phyloP scores from a whole-genome alignment of 1,140 invertebrate genomes.

The Pachyrhynchus sulphureomaculatus region DNA sequence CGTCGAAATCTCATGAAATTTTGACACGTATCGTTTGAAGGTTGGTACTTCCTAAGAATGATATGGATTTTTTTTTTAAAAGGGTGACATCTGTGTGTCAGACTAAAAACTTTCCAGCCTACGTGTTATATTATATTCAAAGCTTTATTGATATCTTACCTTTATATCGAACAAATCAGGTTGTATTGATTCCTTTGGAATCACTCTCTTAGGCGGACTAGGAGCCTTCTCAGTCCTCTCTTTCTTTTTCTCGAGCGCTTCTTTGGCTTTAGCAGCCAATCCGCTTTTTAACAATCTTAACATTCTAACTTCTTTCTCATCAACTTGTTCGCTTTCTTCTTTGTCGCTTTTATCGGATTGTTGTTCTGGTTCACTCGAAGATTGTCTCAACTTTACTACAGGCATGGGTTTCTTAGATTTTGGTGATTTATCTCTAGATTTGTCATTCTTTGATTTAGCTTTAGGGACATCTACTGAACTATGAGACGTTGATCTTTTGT shows the following conservation, averaged over 20 bases:
- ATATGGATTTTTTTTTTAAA: no score
- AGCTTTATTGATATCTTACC: no score
- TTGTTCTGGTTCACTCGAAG: constrained; percentile 61
- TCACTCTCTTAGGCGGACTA: constrained; percentile 25
- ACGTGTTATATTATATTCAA: no score
- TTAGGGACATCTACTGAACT: constrained; percentile 34
- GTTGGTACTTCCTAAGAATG: no score
- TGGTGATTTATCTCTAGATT: constrained; percentile 24
- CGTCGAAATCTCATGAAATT: no score
- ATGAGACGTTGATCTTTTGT: constrained; percentile 1
- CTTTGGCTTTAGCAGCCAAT: constrained; percentile 64
- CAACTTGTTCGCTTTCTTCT: constrained; percentile 50
- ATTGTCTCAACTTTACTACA: constrained; percentile 62
- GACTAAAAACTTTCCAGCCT: no score
- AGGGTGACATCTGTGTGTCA: no score
- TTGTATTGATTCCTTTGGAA: constrained; percentile 29
- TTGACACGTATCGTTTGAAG: no score
- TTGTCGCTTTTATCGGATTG: constrained; percentile 57
- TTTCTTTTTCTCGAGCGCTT: constrained; percentile 56
- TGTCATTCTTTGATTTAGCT: constrained; percentile 40
- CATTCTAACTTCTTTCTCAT: constrained; percentile 61
- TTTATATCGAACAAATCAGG: constrained; percentile 47
- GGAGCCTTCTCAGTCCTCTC: constrained; percentile 37
- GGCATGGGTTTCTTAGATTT: constrained; percentile 51
- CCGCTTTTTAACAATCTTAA: constrained; percentile 63